Evolutionary conservation across 2,888 invertebrate species (phyloP).

Genomic region (Sinhomidia bicolor): DNA sequence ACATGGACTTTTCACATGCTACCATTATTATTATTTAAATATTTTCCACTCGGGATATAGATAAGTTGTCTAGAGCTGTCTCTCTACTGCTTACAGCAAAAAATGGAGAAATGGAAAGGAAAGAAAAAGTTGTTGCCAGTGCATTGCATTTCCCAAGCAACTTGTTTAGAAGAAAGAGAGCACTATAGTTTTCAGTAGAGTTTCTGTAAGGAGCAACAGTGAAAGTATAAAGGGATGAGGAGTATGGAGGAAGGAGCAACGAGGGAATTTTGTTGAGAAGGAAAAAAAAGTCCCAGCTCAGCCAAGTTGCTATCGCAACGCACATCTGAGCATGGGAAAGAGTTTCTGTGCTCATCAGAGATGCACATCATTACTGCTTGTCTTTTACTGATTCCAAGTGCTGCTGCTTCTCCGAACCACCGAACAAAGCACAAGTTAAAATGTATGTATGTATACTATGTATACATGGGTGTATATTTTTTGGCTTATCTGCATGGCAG

Average conservation of each 20-base stretch:
- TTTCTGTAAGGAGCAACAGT: not conserved
- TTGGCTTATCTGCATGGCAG: constrained; percentile 51
- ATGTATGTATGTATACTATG: no score
- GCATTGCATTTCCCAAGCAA: constrained; percentile 27
- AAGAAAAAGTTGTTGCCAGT: not conserved
- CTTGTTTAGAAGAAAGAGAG: not conserved
- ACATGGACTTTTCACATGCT: not conserved
- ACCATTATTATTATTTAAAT: constrained; percentile 65
- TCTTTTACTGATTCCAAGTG: not conserved
- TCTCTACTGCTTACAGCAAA: constrained; percentile 39
- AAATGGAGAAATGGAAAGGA: no score
- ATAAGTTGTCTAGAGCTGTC: not conserved
- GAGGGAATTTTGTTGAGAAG: constrained; percentile 46
- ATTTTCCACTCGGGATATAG: constrained; percentile 68
- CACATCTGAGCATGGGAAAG: not conserved
- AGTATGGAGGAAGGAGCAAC: constrained; percentile 63
- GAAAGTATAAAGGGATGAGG: not conserved
- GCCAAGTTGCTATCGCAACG: constrained; percentile 55
- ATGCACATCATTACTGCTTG: constrained; percentile 71
- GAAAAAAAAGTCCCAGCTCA: constrained; percentile 49
- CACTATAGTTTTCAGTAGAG: not conserved
- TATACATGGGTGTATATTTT: no score
- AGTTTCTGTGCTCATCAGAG: constrained; percentile 65
- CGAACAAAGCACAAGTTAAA: no score
- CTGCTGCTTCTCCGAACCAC: no score